phyloP scores from a whole-genome alignment of 2,797 vertebrate species.

The Telmatherina bonti region DNA sequence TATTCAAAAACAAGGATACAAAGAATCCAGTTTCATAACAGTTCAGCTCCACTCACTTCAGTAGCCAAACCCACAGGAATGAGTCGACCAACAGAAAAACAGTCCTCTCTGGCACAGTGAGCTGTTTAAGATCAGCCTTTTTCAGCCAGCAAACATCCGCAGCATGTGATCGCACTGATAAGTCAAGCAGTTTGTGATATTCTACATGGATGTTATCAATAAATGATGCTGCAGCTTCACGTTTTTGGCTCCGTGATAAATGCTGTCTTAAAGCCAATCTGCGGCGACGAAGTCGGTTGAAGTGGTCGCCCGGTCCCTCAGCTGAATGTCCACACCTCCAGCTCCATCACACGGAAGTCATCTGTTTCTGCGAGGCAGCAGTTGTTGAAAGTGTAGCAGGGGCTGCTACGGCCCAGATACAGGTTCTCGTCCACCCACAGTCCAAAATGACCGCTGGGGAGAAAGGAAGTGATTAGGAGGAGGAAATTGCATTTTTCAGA shows the following conservation, averaged over 20 bases:
- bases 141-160: conserved; percentile 43
- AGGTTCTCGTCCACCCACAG: conserved; percentile 87
- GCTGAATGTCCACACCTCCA: conserved; percentile 87
- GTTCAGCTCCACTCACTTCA: conserved; percentile 23
- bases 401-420: conserved; percentile 84
- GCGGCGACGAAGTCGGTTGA: conserved; percentile 9
- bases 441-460: conserved; percentile 85
- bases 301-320: conserved; percentile 53
- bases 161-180: no score
- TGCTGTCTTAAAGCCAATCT: conserved; percentile 29
- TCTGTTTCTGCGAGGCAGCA: conserved; percentile 83
- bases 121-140: conserved; percentile 22
- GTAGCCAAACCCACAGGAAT: conserved; percentile 61
- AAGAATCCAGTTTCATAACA: conserved; percentile 34
- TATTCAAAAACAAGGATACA: conserved; percentile 34
- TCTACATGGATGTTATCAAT: conserved; percentile 31
- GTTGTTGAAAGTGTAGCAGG: conserved; percentile 87
- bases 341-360: conserved; percentile 85
- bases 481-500: not conserved
- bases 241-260: conserved; percentile 44
- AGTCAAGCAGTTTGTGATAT: conserved; percentile 35
- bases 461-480: not conserved
- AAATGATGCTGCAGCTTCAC: conserved; percentile 30
- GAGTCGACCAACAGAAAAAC: conserved; percentile 32
- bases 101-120: conserved; percentile 9